Conservation (phyloP, 2,888 invertebrate genomes). For the Eucriotettix oculatus region DNA sequence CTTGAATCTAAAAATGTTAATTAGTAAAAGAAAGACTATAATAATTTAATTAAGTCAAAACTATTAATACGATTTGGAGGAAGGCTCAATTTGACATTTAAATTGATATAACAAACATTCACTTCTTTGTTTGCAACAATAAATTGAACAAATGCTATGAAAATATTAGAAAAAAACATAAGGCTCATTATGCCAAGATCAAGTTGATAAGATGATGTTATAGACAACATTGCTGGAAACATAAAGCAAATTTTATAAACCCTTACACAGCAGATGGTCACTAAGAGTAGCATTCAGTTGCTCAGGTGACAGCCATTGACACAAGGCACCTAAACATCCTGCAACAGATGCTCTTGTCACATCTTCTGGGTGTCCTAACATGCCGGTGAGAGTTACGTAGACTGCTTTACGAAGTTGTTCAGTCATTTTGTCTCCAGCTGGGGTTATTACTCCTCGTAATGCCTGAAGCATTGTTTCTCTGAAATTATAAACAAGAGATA, state of each 20-base stretch:
- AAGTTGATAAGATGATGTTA: too few relatives aligned
- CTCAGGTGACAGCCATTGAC: conserved; percentile 54
- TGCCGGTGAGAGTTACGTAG: conserved; percentile 45
- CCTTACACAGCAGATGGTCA: conserved; percentile 54
- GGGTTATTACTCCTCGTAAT: conserved; percentile 63
- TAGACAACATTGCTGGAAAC: too few relatives aligned
- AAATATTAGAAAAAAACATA: too few relatives aligned
- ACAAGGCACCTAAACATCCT: conserved; percentile 77
- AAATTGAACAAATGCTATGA: too few relatives aligned
- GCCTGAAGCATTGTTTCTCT: conserved; percentile 90
- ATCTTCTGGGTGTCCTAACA: conserved; percentile 64
- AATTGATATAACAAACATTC: too few relatives aligned
- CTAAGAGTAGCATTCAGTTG: conserved; percentile 56
- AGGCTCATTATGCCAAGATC: too few relatives aligned
- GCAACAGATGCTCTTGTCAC: conserved; percentile 64
- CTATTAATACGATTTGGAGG: too few relatives aligned
- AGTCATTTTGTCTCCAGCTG: conserved; percentile 79
- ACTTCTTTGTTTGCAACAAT: too few relatives aligned
- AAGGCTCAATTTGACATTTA: too few relatives aligned
- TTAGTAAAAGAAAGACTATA: too few relatives aligned
- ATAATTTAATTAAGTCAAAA: too few relatives aligned
- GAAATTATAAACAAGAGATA: not conserved
- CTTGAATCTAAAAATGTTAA: too few relatives aligned
- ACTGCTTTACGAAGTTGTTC: conserved; percentile 60
- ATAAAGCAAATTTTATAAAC: conserved; percentile 8